phyloP scores from a whole-genome alignment of 2,113 vertebrate genomes.

The Athene cunicularia region DNA sequence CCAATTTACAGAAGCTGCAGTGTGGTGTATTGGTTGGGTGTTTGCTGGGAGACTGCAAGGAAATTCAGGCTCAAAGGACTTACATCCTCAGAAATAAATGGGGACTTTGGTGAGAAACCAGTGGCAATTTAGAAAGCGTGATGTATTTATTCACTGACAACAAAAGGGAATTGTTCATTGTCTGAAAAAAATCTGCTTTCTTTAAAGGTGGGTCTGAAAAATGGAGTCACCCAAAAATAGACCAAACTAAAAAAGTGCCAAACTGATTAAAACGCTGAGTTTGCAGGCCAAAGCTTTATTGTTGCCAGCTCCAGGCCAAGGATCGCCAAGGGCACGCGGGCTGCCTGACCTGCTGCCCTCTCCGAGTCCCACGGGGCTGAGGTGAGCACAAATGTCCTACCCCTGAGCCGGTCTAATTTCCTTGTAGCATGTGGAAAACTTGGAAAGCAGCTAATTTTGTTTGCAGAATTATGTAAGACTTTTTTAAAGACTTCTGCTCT shows the following conservation, averaged over 20 bases:
- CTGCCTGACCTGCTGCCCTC: no score
- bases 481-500: neutral
- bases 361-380: rapidly evolving
- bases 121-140: neutral
- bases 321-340: rapidly evolving
- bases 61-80: neutral
- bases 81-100: neutral
- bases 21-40: no score
- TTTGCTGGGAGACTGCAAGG: neutral
- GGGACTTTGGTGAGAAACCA: neutral
- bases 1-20: neutral
- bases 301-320: rapidly evolving
- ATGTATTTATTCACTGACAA: neutral
- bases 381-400: neutral
- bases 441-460: neutral
- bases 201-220: neutral
- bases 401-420: neutral
- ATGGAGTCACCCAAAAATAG: rapidly evolving
- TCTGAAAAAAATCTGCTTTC: neutral
- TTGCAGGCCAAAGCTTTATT: neutral
- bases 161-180: neutral
- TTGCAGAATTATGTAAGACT: neutral
- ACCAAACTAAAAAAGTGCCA: neutral
- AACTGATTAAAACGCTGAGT: neutral
- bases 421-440: neutral